These are phyloP conservation scores for Brevipalpus yothersi DNA, from an alignment of 1,140 invertebrate genomes.

Conservation along the genomic window DNA sequence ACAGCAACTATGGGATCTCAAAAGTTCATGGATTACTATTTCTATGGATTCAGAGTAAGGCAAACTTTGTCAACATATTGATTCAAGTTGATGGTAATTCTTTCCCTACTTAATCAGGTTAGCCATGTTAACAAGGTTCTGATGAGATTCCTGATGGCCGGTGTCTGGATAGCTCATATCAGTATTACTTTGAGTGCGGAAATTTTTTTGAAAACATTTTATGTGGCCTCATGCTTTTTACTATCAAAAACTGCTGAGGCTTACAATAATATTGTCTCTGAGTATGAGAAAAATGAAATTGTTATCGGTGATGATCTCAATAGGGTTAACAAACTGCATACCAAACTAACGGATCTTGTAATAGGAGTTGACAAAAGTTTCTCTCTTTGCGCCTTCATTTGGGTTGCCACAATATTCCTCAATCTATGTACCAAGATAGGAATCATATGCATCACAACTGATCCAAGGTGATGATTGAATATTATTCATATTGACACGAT, in stretches of 20 bases:
- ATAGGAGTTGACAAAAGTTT: constrained; percentile 6
- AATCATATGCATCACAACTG: not conserved
- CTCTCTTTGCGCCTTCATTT: constrained; percentile 1
- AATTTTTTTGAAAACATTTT: not conserved
- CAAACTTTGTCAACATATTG: not conserved
- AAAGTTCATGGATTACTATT: constrained; percentile 1
- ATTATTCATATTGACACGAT: not conserved
- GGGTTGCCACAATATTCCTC: not conserved
- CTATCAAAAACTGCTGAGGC: not conserved
- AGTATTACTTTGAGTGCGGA: not conserved
- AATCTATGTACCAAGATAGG: not conserved
- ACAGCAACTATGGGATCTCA: not conserved
- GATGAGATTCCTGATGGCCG: not conserved
- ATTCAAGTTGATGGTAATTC: not conserved
- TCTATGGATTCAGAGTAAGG: not conserved
- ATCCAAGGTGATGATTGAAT: not conserved
- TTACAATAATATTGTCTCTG: not conserved
- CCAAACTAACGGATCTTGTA: not conserved
- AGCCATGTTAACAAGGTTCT: not conserved
- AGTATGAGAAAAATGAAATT: not conserved
- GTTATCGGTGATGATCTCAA: not conserved
- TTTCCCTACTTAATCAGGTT: not conserved
- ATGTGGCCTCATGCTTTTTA: not conserved
- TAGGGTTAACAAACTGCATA: not conserved
- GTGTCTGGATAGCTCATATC: not conserved